Percentiles rank a stretch among this genome's conserved stretches.
Evolutionary conservation across 2,113 vertebrate species (phyloP).

Genomic region (Oreocharis arfaki): DNA sequence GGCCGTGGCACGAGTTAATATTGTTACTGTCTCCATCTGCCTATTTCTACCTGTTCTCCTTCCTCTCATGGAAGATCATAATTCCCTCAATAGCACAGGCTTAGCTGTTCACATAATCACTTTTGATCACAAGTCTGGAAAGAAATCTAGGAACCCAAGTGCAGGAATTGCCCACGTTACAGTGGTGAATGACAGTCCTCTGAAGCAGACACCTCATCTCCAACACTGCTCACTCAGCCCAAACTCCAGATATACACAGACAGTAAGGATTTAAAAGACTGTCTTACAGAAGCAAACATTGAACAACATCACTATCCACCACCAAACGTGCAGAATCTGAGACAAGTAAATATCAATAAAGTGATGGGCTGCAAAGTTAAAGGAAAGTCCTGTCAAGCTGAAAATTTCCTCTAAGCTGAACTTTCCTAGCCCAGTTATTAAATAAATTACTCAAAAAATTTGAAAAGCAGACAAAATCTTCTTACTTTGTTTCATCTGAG

Average conservation of each 20-base stretch:
- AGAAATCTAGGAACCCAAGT: background rate
- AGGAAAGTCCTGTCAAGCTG: background rate
- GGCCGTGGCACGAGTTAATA: fast-evolving
- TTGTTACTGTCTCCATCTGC: background rate
- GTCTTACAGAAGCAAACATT: background rate
- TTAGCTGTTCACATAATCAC: background rate
- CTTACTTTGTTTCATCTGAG: background rate
- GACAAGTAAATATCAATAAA: background rate
- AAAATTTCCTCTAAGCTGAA: background rate
- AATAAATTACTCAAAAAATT: background rate
- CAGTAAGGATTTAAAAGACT: background rate
- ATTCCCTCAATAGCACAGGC: background rate
- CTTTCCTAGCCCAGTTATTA: background rate
- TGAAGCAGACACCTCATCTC: background rate
- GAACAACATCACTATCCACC: background rate
- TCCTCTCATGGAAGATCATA: background rate
- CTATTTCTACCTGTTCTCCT: background rate
- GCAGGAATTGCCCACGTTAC: background rate
- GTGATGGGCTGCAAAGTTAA: background rate
- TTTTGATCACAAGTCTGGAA: background rate
- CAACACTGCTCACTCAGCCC: background rate
- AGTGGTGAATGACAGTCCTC: background rate
- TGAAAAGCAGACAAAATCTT: background rate
- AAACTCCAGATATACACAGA: fast-evolving
- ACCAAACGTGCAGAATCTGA: background rate